Evolutionary conservation across 2,113 vertebrate species (phyloP).

Genomic region (Cranoglanis bouderius): DNA sequence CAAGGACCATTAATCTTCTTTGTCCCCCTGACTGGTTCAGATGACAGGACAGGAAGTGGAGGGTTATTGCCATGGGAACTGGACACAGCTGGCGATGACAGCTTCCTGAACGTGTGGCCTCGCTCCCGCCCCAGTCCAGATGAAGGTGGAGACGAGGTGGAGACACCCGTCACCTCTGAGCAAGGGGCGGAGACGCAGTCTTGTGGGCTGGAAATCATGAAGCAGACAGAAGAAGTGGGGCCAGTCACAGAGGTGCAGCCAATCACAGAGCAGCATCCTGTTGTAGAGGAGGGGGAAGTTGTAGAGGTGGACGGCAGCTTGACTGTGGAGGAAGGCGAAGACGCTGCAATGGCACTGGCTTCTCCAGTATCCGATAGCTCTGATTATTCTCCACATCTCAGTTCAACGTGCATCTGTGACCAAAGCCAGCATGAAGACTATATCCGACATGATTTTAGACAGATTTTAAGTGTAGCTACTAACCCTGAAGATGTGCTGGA

Average conservation of each 20-base stretch:
- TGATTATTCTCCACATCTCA: constrained; percentile 55
- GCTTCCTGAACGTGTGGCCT: constrained; percentile 49
- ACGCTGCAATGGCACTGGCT: constrained; percentile 59
- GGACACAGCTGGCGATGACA: constrained; percentile 68
- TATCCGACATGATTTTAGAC: not conserved
- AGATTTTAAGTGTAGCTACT: constrained; percentile 6
- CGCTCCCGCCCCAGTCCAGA: constrained; percentile 69
- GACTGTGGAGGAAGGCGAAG: constrained; percentile 68
- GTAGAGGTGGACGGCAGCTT: constrained; percentile 60
- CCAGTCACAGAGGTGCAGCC: not conserved
- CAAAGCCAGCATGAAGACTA: constrained; percentile 3
- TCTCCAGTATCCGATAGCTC: constrained; percentile 51
- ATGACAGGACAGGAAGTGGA: constrained; percentile 68
- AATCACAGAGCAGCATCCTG: constrained; percentile 52
- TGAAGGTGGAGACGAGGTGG: constrained; percentile 67
- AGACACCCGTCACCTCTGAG: constrained; percentile 64
- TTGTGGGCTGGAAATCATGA: constrained; percentile 66
- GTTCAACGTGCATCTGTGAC: constrained; percentile 16
- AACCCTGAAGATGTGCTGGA: constrained; percentile 31
- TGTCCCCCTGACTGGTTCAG: constrained; percentile 74
- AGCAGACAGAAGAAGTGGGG: constrained; percentile 66
- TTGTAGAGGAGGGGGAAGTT: constrained; percentile 64
- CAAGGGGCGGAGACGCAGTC: constrained; percentile 68
- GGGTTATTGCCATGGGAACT: constrained; percentile 65
- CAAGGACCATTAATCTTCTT: constrained; percentile 64